Base-by-base conservation (phyloP, 1,140 invertebrate genomes). In the Drosophila nannoptera region DNA sequence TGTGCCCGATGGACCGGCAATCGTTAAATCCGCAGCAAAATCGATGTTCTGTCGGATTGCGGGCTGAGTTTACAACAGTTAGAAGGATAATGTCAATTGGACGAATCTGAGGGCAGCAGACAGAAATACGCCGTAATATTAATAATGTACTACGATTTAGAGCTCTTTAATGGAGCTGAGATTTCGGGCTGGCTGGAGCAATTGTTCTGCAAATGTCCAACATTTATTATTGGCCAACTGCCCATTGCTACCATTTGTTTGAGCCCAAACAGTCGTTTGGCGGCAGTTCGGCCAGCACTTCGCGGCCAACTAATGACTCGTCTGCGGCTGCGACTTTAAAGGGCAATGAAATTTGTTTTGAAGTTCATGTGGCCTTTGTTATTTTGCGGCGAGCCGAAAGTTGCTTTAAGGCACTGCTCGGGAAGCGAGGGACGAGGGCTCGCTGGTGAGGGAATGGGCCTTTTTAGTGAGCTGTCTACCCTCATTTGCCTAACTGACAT, bases 401-500 rank as follows among this genome's bases (percentile, higher is more conserved):
- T 9, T 38, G n/a, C 38, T 33, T 40, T 50, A 22, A 36, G 35
- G 22, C 22, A 22, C 22, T 22, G 22, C 3, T 22, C 22, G 22
- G 22, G 22, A 3, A 1, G 22, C 1, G 3, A 22, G 3, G 50
- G 14, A n/a, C 8, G 33, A 5, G 4, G 45, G 16, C 9, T 6
- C 40, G 22, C 22, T 22, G 22, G 1, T 22, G 22, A 22, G 32
- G 7, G 29, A n/a, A 29, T 52, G 29, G 32, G 61, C 14, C 40
- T 14, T 48, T 63, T 43, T 16, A 43, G 36, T 55, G 22, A 40
- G 62, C 78, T 82, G 78, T 82, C 80, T 84, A 84, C 72, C 80
- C 78, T 83, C 72, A 78, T 83, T 83, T 83, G 78, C 75, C 73
- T 83, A 83, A 78, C 78, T 78, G 80, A 84, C 72, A 73, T 84